Conservation (phyloP, 2,888 invertebrate genomes). For the Himalopsyche kuldschensis region DNA sequence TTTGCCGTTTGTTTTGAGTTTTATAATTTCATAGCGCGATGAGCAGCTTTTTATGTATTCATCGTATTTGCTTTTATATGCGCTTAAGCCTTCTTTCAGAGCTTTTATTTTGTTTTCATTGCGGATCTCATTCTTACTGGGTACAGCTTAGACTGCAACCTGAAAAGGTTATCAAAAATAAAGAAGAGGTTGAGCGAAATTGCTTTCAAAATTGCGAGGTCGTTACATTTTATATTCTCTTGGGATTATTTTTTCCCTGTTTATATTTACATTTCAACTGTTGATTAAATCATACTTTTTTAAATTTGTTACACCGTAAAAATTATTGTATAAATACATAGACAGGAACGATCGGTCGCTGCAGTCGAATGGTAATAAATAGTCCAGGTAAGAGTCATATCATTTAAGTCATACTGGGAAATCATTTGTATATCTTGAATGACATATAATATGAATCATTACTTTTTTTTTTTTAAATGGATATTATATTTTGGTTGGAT, state of each 20-base stretch:
- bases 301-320: too few species aligned
- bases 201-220: background rate
- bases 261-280: background rate
- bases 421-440: too few species aligned
- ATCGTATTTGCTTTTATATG: conserved; percentile 28
- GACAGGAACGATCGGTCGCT: too few species aligned
- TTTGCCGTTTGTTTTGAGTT: conserved; percentile 36
- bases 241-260: background rate
- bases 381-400: too few species aligned
- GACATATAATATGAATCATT: too few species aligned
- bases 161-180: conserved; percentile 7
- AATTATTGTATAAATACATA: too few species aligned
- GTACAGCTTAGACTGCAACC: conserved; percentile 10
- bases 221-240: background rate
- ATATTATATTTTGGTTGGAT: too few species aligned
- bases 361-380: too few species aligned
- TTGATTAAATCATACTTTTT: too few species aligned
- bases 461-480: too few species aligned
- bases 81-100: conserved; percentile 25
- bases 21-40: conserved; percentile 36
- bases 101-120: conserved; percentile 32
- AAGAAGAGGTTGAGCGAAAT: background rate
- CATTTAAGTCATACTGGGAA: too few species aligned
- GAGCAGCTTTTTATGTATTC: conserved; percentile 33
- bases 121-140: conserved; percentile 8